Conservation (phyloP, 2,888 invertebrate species). For the Portevinia maculata region DNA sequence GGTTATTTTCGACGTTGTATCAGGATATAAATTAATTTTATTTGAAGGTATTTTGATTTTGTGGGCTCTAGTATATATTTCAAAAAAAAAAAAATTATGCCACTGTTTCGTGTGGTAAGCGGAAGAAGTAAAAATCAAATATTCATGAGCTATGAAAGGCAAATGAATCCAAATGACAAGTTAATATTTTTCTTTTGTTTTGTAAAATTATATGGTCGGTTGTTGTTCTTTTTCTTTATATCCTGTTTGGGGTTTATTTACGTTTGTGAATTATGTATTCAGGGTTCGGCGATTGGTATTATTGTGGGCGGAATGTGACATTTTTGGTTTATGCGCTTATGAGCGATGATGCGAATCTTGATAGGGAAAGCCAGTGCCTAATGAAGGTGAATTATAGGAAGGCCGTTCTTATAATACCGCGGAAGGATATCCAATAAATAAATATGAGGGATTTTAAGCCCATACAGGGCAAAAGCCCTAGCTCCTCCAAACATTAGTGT, state of each 20-base stretch:
- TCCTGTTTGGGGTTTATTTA: slow-evolving; percentile 11
- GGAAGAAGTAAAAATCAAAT: slow-evolving; percentile 63
- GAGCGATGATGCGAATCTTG: not conserved
- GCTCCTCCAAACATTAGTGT: too few relatives aligned
- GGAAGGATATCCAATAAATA: not conserved
- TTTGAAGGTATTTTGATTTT: slow-evolving; percentile 61
- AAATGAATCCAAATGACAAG: slow-evolving; percentile 72
- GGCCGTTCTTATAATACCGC: not conserved
- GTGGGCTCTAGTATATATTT: slow-evolving; percentile 33
- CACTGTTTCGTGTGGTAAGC: slow-evolving; percentile 4
- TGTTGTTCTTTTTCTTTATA: not conserved
- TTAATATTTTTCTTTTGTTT: slow-evolving; percentile 68
- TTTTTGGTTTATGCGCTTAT: slow-evolving; percentile 5
- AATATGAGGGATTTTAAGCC: too few relatives aligned
- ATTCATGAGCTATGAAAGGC: slow-evolving; percentile 70
- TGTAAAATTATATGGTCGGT: not conserved
- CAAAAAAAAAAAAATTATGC: slow-evolving; percentile 42
- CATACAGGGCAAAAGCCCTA: too few relatives aligned
- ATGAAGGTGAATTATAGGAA: not conserved
- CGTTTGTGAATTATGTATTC: slow-evolving; percentile 63
- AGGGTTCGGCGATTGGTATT: slow-evolving; percentile 57
- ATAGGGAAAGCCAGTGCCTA: not conserved
- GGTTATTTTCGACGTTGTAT: slow-evolving; percentile 57
- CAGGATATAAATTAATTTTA: slow-evolving; percentile 68
- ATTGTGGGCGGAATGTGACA: slow-evolving; percentile 40